These are phyloP conservation scores for Loriculus beryllinus DNA, from an alignment of 2,797 vertebrate genomes.

Conservation along the genomic window DNA sequence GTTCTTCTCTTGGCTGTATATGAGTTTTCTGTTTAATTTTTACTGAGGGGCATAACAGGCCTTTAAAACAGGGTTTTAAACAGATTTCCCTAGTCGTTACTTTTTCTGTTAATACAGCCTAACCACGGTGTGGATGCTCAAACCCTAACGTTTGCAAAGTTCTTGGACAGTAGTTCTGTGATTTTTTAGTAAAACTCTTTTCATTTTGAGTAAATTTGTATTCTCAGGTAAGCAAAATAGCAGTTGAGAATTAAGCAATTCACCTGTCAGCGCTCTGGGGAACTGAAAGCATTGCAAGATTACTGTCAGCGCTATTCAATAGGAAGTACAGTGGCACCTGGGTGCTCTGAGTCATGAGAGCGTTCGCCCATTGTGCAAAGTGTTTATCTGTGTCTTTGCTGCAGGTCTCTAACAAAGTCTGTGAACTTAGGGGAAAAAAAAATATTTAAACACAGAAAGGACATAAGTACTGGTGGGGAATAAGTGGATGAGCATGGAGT, in stretches of 20 bases:
- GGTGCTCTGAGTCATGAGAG: rapidly evolving
- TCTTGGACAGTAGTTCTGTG: background rate
- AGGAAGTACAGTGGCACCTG: background rate
- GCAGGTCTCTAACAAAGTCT: background rate
- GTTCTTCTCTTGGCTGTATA: rapidly evolving
- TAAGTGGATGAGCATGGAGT: background rate
- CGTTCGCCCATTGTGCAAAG: rapidly evolving
- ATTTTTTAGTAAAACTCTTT: background rate
- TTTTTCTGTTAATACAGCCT: background rate
- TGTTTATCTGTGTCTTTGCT: background rate
- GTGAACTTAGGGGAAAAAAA: background rate
- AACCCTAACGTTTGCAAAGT: background rate
- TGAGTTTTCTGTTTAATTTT: background rate
- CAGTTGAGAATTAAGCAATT: background rate
- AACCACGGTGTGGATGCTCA: rapidly evolving
- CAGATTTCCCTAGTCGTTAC: rapidly evolving
- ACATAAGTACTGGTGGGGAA: background rate
- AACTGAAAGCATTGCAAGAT: background rate
- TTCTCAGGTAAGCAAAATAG: background rate
- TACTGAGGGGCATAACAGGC: rapidly evolving
- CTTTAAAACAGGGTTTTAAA: background rate
- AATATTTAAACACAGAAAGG: background rate
- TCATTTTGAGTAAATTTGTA: background rate
- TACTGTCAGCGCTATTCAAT: rapidly evolving
- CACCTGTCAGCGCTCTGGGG: background rate